Conservation (phyloP, 1,140 invertebrate genomes). For the Drosophila saltans region DNA sequence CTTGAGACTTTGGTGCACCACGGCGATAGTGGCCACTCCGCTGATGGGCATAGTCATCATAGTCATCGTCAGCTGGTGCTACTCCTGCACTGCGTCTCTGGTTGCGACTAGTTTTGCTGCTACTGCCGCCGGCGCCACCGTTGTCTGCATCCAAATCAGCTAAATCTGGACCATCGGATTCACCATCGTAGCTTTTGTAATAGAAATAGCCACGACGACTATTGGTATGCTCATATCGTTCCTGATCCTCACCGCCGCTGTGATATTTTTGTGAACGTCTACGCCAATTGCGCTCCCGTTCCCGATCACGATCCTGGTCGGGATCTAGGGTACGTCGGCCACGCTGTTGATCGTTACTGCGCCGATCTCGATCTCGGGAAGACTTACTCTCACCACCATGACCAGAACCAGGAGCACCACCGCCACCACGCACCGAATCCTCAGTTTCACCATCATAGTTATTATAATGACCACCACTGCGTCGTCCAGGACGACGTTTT, state of each 20-base stretch:
- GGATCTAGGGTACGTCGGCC: constrained; percentile 32
- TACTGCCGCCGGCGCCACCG: constrained; percentile 43
- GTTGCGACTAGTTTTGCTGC: constrained; percentile 55
- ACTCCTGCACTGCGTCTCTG: constrained; percentile 41
- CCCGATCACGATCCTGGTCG: constrained; percentile 44
- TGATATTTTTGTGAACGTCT: constrained; percentile 37
- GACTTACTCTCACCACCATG: constrained; percentile 37
- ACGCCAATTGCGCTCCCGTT: constrained; percentile 49
- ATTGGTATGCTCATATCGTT: constrained; percentile 32
- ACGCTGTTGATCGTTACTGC: constrained; percentile 46
- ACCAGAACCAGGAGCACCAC: neutral
- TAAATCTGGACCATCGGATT: constrained; percentile 57
- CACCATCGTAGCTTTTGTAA: constrained; percentile 64
- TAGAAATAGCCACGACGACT: constrained; percentile 47
- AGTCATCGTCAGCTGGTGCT: constrained; percentile 49
- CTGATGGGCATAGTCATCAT: constrained; percentile 50
- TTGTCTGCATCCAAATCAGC: constrained; percentile 46
- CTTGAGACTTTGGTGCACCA: constrained; percentile 37
- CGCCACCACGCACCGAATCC: constrained; percentile 57
- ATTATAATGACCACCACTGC: constrained; percentile 55
- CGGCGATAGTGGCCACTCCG: constrained; percentile 44
- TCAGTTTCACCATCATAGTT: constrained; percentile 72
- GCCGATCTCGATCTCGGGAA: constrained; percentile 46
- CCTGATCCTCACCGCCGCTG: constrained; percentile 43
- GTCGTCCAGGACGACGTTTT: constrained; percentile 48